A percentile compares a stretch with the other conserved stretches of the same genome.
These are phyloP conservation scores for Rhinella marina DNA, from an alignment of 2,797 vertebrate genomes.

Conservation along the genomic window DNA sequence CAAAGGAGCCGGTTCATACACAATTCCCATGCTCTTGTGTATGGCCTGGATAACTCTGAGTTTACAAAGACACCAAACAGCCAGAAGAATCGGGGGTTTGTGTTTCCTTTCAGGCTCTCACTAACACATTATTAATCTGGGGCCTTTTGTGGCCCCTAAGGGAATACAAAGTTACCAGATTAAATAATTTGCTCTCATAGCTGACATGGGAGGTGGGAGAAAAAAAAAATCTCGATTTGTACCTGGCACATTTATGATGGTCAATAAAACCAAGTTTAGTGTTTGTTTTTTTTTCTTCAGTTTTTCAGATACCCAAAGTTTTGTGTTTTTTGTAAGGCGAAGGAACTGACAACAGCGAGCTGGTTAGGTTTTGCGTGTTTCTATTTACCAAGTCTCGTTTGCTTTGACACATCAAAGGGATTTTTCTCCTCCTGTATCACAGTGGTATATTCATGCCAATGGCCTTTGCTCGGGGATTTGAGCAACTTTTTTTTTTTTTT, in stretches of 20 bases:
- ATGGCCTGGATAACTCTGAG: constrained; percentile 69
- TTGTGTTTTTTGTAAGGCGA: not conserved
- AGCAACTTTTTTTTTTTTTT: constrained; percentile 68
- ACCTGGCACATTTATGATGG: constrained; percentile 8
- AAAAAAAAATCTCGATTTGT: not conserved
- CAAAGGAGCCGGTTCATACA: constrained; percentile 72
- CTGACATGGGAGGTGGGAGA: not conserved
- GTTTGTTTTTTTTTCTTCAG: not conserved
- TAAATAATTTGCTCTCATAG: constrained; percentile 53
- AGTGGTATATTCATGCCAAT: constrained; percentile 75
- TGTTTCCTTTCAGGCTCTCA: constrained; percentile 77
- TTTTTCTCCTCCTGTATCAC: constrained; percentile 68
- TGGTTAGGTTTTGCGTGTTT: constrained; percentile 71
- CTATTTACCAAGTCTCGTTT: constrained; percentile 74
- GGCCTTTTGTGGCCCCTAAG: constrained; percentile 68
- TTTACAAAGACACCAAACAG: constrained; percentile 78
- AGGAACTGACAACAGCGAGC: constrained; percentile 70
- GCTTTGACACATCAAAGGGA: constrained; percentile 74
- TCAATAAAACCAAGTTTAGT: not conserved
- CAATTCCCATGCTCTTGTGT: constrained; percentile 77
- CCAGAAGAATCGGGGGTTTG: constrained; percentile 77
- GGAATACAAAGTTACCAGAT: constrained; percentile 71
- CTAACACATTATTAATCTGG: constrained; percentile 74
- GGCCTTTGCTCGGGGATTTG: constrained; percentile 73
- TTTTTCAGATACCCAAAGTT: not conserved